A percentile compares a stretch with the other conserved stretches of the same genome.
These are phyloP conservation scores for Parauchenoglanis punctatus DNA, from an alignment of 2,797 vertebrate species.

Conservation along the genomic window DNA sequence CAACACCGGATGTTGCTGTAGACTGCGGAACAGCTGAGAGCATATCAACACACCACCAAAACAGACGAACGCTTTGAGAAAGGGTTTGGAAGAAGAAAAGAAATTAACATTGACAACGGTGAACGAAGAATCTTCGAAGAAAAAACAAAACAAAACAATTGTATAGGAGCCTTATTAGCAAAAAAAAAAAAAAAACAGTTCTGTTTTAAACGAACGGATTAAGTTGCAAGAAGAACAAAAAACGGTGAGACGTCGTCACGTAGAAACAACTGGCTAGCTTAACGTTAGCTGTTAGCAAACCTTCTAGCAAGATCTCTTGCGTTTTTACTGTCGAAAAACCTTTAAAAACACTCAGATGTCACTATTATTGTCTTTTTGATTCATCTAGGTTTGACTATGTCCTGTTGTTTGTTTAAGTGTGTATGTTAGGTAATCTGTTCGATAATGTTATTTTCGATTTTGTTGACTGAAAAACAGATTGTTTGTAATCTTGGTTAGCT, in stretches of 20 bases:
- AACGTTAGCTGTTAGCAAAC: slow-evolving; percentile 25
- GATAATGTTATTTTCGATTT: not conserved
- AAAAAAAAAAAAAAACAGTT: not conserved
- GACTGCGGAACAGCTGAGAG: slow-evolving; percentile 48
- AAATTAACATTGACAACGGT: not conserved
- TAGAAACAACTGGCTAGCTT: slow-evolving; percentile 14
- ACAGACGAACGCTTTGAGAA: not conserved
- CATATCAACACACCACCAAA: slow-evolving; percentile 44
- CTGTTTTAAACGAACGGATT: slow-evolving; percentile 9
- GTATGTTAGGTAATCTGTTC: not conserved
- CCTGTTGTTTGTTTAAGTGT: not conserved
- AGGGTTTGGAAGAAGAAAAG: not conserved
- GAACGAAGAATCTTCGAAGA: not conserved
- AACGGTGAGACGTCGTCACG: slow-evolving; percentile 21
- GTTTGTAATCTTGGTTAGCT: not conserved
- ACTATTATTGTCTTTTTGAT: not conserved
- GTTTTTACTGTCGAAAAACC: not conserved
- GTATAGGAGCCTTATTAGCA: not conserved
- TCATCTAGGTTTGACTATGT: not conserved
- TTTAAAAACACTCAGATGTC: not conserved
- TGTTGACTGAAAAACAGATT: not conserved
- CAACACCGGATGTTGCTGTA: slow-evolving; percentile 54
- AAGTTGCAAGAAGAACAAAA: not conserved
- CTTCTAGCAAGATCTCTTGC: not conserved
- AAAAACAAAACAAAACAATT: too few species aligned